phyloP scores from a whole-genome alignment of 2,888 invertebrate species.

The Drosophila aldrichi region DNA sequence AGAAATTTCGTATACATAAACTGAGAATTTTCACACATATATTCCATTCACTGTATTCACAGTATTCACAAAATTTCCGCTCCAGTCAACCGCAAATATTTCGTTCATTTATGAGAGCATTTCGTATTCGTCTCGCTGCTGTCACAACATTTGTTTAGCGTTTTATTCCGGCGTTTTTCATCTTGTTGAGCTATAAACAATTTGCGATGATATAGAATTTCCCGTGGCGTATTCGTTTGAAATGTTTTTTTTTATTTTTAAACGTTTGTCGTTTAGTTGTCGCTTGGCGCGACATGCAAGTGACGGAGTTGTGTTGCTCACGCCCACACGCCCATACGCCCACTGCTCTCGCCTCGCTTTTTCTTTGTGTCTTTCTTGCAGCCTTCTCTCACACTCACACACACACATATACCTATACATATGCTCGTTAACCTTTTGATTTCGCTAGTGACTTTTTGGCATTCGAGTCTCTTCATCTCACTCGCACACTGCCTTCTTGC shows the following conservation, averaged over 20 bases:
- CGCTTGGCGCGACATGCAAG: conserved; percentile 59
- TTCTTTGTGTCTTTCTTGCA: neutral
- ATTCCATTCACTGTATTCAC: neutral
- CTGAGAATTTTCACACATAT: neutral
- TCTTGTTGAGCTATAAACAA: conserved; percentile 60
- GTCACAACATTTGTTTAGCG: conserved; percentile 19
- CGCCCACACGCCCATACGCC: neutral
- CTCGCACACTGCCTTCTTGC: neutral
- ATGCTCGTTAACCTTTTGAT: conserved; percentile 48
- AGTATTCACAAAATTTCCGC: neutral
- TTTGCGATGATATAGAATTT: conserved; percentile 71
- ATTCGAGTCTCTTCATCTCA: conserved; percentile 29
- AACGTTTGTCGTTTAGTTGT: conserved; percentile 67
- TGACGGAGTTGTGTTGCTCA: conserved; percentile 27
- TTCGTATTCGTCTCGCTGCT: conserved; percentile 10
- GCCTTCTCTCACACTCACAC: conserved; percentile 8
- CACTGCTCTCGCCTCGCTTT: neutral
- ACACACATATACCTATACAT: conserved; percentile 16
- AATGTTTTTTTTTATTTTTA: conserved; percentile 60
- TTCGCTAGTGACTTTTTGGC: conserved; percentile 72
- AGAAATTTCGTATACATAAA: too few species aligned
- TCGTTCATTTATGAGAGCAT: conserved; percentile 11
- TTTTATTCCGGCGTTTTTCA: conserved; percentile 27
- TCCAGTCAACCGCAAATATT: neutral
- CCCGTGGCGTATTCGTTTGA: conserved; percentile 61